A percentile compares a stretch with the other conserved stretches of the same genome.
These are phyloP conservation scores for Hymenopus coronatus DNA, from an alignment of 2,888 invertebrate genomes.

Conservation along the genomic window DNA sequence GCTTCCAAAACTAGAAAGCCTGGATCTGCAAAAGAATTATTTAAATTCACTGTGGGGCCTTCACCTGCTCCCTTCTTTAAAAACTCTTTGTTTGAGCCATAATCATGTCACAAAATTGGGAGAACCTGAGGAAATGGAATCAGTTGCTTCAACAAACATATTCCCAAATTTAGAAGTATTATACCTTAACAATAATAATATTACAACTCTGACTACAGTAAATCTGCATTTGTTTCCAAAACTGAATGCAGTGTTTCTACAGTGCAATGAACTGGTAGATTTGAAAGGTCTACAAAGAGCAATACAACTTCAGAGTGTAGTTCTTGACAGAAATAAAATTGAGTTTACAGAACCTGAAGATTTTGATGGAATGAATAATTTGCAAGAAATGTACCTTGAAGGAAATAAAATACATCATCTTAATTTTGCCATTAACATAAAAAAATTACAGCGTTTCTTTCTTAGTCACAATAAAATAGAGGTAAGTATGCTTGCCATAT, in stretches of 20 bases:
- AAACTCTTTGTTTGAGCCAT: not conserved
- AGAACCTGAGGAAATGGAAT: not conserved
- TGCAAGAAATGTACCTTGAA: slow-evolving; percentile 1
- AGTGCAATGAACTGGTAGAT: not conserved
- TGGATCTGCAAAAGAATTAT: not conserved
- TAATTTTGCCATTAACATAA: not conserved
- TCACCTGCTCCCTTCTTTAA: not conserved
- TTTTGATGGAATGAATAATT: not conserved
- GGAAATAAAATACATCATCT: not conserved
- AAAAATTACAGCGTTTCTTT: not conserved
- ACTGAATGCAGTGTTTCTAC: not conserved
- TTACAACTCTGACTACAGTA: not conserved
- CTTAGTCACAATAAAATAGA: not conserved
- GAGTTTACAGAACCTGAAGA: not conserved
- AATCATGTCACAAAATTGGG: not conserved
- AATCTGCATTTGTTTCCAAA: not conserved
- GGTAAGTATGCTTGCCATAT: not conserved
- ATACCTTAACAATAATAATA: slow-evolving; percentile 1
- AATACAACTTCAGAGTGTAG: not conserved
- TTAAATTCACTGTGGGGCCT: not conserved
- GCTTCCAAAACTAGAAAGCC: slow-evolving; percentile 3
- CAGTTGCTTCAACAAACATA: not conserved
- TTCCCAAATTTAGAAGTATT: not conserved
- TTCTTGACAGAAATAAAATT: slow-evolving; percentile 4
- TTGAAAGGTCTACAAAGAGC: not conserved